These are phyloP conservation scores for Athetis lepigone DNA, from an alignment of 2,888 invertebrate species.

Conservation along the genomic window DNA sequence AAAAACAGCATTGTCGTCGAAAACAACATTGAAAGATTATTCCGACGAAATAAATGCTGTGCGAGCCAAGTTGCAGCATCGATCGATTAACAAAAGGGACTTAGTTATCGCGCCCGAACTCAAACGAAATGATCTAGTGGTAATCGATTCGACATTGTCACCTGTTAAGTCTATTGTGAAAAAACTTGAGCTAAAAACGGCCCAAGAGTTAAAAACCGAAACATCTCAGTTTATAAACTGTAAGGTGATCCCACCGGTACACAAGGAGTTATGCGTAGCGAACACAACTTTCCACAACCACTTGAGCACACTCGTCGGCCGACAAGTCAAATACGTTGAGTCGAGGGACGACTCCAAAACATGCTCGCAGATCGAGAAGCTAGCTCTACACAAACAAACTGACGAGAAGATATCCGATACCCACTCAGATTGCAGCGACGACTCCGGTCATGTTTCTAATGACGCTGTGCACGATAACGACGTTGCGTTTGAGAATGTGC, in stretches of 20 bases:
- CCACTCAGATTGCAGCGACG: slow-evolving; percentile 94
- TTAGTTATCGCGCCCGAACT: slow-evolving; percentile 73
- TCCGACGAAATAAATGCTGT: slow-evolving; percentile 88
- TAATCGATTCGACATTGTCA: slow-evolving; percentile 82
- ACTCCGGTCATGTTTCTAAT: slow-evolving; percentile 95
- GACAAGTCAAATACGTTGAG: slow-evolving; percentile 86
- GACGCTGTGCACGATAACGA: slow-evolving; percentile 94
- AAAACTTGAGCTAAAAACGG: slow-evolving; percentile 87
- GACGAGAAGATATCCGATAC: slow-evolving; percentile 90
- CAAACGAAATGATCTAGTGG: slow-evolving; percentile 80
- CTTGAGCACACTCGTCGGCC: slow-evolving; percentile 89
- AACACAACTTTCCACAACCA: slow-evolving; percentile 88
- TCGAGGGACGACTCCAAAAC: slow-evolving; percentile 83
- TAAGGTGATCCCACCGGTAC: slow-evolving; percentile 87
- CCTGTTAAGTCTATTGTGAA: slow-evolving; percentile 88
- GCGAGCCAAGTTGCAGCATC: slow-evolving; percentile 87
- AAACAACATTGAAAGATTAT: slow-evolving; percentile 84
- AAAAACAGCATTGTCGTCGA: slow-evolving; percentile 79
- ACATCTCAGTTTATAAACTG: slow-evolving; percentile 82
- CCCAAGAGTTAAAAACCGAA: slow-evolving; percentile 84
- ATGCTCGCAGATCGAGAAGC: slow-evolving; percentile 81
- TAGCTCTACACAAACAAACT: slow-evolving; percentile 80
- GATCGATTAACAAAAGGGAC: slow-evolving; percentile 86
- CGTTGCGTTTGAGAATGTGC: slow-evolving; percentile 79
- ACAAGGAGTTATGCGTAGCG: slow-evolving; percentile 87